These are phyloP conservation scores for Chlamydotis undulata DNA, from an alignment of 2,113 vertebrate genomes.

Conservation along the genomic window DNA sequence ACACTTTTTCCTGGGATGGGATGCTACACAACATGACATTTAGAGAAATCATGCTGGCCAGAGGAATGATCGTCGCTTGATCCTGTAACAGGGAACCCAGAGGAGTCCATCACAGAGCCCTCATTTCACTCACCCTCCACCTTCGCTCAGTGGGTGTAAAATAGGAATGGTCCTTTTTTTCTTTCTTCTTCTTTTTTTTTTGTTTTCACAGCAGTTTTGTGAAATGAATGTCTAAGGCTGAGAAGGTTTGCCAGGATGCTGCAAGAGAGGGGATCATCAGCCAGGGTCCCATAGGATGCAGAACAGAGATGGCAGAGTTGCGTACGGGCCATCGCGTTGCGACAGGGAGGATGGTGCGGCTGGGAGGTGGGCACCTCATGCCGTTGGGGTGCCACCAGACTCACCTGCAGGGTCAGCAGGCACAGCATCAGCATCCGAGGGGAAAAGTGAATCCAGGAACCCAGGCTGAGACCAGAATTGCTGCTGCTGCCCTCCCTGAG, in stretches of 20 bases:
- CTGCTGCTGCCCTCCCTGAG: neutral
- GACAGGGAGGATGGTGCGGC: accelerated
- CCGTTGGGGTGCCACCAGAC: accelerated
- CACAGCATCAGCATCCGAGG: neutral
- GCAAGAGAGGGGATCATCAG: neutral
- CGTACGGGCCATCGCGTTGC: accelerated
- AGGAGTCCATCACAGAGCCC: neutral
- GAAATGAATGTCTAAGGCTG: neutral
- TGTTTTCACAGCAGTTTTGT: neutral
- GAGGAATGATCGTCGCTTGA: neutral
- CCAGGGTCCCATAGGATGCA: neutral
- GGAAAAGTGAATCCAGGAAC: neutral
- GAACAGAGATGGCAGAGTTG: neutral
- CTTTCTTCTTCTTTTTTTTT: neutral
- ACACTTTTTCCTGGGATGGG: neutral
- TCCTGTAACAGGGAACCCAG: neutral
- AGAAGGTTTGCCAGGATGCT: neutral
- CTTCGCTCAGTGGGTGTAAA: neutral
- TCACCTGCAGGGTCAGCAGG: accelerated
- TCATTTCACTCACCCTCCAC: neutral
- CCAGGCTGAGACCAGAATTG: neutral
- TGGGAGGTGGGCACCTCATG: accelerated
- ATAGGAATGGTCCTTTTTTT: neutral
- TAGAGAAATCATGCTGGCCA: neutral
- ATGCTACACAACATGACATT: neutral